A percentile compares a stretch with the other conserved stretches of the same genome.
These are phyloP conservation scores for Hypotaenidia philippensis DNA, from an alignment of 2,797 vertebrate species.

Conservation along the genomic window DNA sequence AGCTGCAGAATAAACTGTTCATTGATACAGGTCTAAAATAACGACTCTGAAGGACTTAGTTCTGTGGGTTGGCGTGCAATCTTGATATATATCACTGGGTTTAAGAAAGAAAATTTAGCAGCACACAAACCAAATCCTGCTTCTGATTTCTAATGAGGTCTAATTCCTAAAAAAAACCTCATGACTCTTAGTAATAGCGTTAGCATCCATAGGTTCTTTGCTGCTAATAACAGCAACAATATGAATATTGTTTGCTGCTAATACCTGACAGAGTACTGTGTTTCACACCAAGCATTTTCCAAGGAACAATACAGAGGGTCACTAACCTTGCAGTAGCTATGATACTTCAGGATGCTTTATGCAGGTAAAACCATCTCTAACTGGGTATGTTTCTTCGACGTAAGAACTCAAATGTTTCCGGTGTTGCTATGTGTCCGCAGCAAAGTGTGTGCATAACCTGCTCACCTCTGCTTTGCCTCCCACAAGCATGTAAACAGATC, in stretches of 20 bases:
- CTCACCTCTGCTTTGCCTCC: not conserved
- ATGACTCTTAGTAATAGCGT: not conserved
- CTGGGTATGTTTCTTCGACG: not conserved
- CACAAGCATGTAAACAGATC: not conserved
- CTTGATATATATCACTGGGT: not conserved
- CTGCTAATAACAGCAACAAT: not conserved
- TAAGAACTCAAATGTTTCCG: not conserved
- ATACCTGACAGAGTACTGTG: not conserved
- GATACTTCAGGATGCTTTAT: not conserved
- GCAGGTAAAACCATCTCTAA: not conserved
- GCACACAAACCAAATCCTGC: not conserved
- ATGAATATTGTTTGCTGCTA: not conserved
- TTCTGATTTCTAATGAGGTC: slow-evolving; percentile 5
- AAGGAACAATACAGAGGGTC: not conserved
- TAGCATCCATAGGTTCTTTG: not conserved
- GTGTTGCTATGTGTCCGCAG: not conserved
- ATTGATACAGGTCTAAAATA: slow-evolving; percentile 44
- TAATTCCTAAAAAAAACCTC: not conserved
- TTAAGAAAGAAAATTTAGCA: slow-evolving; percentile 28
- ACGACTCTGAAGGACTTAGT: slow-evolving; percentile 28
- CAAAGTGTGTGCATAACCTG: not conserved
- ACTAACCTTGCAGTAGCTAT: not conserved
- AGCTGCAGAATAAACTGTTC: slow-evolving; percentile 28
- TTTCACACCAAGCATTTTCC: not conserved
- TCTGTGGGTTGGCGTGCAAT: slow-evolving; percentile 2